phyloP scores from a whole-genome alignment of 2,888 invertebrate genomes.

The Crematogaster levior region DNA sequence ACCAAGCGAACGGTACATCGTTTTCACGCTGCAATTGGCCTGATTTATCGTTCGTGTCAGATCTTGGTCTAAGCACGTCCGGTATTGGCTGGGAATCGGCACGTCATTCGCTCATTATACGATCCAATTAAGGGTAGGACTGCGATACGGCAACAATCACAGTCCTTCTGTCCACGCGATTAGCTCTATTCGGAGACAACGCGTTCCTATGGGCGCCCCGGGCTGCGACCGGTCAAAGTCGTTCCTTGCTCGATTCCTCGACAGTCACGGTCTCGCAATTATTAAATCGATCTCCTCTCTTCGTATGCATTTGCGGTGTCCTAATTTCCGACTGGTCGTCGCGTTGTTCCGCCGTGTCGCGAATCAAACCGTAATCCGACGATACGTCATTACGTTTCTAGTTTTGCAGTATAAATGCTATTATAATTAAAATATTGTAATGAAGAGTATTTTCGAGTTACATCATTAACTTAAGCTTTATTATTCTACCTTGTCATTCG shows the following conservation, averaged over 20 bases:
- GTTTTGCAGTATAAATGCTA: background rate
- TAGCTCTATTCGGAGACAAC: constrained; percentile 85
- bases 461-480: background rate
- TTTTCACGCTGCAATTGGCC: constrained; percentile 74
- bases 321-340: constrained; percentile 27
- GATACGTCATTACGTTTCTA: background rate
- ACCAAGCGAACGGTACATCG: constrained; percentile 32
- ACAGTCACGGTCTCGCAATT: constrained; percentile 74
- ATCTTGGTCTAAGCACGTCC: constrained; percentile 84
- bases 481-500: background rate
- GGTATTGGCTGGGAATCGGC: constrained; percentile 80
- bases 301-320: constrained; percentile 40
- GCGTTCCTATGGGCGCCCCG: constrained; percentile 82
- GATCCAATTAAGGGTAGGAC: constrained; percentile 82
- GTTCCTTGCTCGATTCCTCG: constrained; percentile 75
- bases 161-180: constrained; percentile 76
- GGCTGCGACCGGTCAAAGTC: constrained; percentile 70
- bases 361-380: background rate
- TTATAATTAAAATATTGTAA: background rate
- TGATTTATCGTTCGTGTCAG: constrained; percentile 83
- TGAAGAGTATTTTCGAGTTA: background rate
- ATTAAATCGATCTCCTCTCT: constrained; percentile 65
- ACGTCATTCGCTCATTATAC: constrained; percentile 81
- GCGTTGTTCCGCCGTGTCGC: background rate
- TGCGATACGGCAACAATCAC: constrained; percentile 82